These are phyloP conservation scores for Saturnia pavonia DNA, from an alignment of 2,888 invertebrate genomes.

Conservation along the genomic window DNA sequence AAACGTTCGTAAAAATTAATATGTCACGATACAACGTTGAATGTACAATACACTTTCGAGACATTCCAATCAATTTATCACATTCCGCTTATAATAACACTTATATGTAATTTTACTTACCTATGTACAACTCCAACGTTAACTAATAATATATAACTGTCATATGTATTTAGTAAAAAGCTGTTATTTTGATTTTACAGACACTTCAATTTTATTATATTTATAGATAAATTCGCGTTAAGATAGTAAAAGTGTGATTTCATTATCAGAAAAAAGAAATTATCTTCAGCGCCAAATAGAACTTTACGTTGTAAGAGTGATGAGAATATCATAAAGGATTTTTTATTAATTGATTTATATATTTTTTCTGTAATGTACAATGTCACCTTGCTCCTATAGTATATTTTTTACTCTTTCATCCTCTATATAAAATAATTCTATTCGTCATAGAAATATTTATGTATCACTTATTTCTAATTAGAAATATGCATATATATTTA, in stretches of 20 bases:
- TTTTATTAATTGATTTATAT: background rate
- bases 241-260: too few relatives aligned
- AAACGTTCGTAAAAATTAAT: background rate
- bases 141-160: background rate
- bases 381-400: background rate
- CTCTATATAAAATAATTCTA: background rate
- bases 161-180: background rate
- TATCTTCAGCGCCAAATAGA: too few relatives aligned
- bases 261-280: too few relatives aligned
- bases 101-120: background rate
- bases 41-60: background rate
- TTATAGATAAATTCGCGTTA: too few relatives aligned
- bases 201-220: too few relatives aligned
- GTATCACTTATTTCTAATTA: background rate
- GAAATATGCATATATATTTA: too few relatives aligned
- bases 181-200: too few relatives aligned
- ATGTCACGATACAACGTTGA: background rate
- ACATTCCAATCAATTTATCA: background rate
- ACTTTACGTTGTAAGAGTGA: too few relatives aligned
- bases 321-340: too few relatives aligned
- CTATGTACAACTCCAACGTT: background rate
- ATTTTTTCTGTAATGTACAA: background rate
- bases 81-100: slow-evolving; percentile 9
- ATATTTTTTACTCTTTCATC: background rate
- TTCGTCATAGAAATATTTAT: background rate